These are phyloP conservation scores for Cylloceria caligata DNA, from an alignment of 2,888 invertebrate genomes.

Conservation along the genomic window DNA sequence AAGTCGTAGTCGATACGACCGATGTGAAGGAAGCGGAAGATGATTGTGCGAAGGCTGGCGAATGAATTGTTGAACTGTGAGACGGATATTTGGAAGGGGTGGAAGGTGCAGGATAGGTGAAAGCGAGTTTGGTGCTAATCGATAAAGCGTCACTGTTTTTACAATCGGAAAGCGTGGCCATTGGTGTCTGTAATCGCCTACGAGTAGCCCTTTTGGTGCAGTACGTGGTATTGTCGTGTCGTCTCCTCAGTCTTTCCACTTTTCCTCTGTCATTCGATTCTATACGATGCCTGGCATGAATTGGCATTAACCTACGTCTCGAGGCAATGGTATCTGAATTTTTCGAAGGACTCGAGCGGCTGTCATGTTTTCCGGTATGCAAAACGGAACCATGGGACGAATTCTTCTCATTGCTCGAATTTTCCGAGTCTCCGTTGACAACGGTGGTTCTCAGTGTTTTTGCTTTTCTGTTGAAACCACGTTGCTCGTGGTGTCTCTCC, in stretches of 20 bases:
- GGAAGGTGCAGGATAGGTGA: constrained; percentile 49
- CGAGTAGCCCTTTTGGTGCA: constrained; percentile 46
- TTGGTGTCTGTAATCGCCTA: constrained; percentile 39
- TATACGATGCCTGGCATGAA: constrained; percentile 11
- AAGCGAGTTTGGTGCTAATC: constrained; percentile 47
- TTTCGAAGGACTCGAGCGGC: constrained; percentile 8
- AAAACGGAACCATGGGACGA: constrained; percentile 6
- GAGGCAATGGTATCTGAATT: neutral
- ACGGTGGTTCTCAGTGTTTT: constrained; percentile 7
- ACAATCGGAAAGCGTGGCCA: constrained; percentile 6
- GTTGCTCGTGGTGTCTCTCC: constrained; percentile 58
- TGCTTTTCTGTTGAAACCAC: constrained; percentile 19
- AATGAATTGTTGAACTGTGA: constrained; percentile 31
- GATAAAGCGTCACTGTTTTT: constrained; percentile 43
- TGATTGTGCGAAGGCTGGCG: constrained; percentile 67
- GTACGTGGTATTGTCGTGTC: constrained; percentile 37
- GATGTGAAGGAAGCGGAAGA: constrained; percentile 65
- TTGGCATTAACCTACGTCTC: constrained; percentile 37
- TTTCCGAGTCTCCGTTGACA: constrained; percentile 14
- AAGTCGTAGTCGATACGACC: constrained; percentile 38
- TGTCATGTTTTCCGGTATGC: constrained; percentile 12
- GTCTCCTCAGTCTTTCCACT: constrained; percentile 51
- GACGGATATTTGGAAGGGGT: constrained; percentile 49
- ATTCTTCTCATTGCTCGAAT: constrained; percentile 20
- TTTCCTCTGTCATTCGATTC: constrained; percentile 25